Conservation (phyloP, 2,797 vertebrate species). For the Odontamblyopus lacepedii region DNA sequence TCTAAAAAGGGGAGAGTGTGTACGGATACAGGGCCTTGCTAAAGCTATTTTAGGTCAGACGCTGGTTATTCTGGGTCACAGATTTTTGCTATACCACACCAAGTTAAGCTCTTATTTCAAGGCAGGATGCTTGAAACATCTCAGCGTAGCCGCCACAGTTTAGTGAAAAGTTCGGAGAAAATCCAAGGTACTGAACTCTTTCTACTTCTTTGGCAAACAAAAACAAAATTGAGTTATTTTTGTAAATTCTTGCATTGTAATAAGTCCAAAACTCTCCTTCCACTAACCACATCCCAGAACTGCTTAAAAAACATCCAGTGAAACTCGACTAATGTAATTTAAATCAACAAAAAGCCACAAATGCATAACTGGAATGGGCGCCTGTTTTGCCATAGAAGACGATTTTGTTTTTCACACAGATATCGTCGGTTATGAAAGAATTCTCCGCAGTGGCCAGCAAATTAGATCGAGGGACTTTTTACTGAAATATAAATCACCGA, state of each 20-base stretch:
- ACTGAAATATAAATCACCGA: background rate
- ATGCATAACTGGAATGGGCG: constrained; percentile 41
- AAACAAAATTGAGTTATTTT: constrained; percentile 46
- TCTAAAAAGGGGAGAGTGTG: constrained; percentile 12
- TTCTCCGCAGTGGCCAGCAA: constrained; percentile 3
- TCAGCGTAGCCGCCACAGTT: constrained; percentile 53
- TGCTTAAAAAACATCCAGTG: constrained; percentile 36
- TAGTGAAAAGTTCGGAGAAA: constrained; percentile 52
- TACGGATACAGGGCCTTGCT: constrained; percentile 16
- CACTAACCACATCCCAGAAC: constrained; percentile 51
- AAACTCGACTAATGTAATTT: constrained; percentile 48
- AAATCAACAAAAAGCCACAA: constrained; percentile 57
- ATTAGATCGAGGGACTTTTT: constrained; percentile 43
- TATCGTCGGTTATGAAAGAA: background rate
- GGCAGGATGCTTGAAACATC: constrained; percentile 45
- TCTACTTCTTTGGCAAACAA: constrained; percentile 44
- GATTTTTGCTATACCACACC: constrained; percentile 37
- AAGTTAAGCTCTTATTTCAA: constrained; percentile 56
- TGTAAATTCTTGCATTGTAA: constrained; percentile 40
- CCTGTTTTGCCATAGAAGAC: constrained; percentile 6
- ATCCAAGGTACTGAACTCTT: constrained; percentile 54
- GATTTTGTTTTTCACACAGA: background rate
- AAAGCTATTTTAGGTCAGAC: constrained; percentile 51
- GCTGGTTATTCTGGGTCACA: constrained; percentile 57
- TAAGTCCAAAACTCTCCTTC: constrained; percentile 38